Conservation (phyloP, 1,140 invertebrate genomes). For the Hylyphantes graminicola region DNA sequence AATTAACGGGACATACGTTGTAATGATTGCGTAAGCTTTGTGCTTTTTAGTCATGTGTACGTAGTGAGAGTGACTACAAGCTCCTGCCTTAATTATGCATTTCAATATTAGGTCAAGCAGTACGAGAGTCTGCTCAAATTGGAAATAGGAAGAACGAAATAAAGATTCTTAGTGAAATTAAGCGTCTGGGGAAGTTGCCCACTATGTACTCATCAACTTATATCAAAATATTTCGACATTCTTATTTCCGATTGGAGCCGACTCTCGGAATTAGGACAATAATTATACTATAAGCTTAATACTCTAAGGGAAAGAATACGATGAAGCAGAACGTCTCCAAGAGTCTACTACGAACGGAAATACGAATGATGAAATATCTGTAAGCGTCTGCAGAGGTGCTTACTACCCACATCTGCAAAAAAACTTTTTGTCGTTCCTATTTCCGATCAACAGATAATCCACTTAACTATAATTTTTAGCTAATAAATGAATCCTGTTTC, state of each 20-base stretch:
- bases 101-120: constrained; percentile 88
- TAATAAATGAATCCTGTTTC: not conserved
- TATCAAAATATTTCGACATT: constrained; percentile 72
- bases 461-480: not conserved
- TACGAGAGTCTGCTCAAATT: no score
- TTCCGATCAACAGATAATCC: no score
- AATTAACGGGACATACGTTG: no score
- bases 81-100: constrained; percentile 98
- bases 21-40: no score
- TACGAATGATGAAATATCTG: constrained; percentile 19
- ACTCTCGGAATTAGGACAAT: constrained; percentile 80
- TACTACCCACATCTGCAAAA: constrained; percentile 69
- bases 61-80: no score
- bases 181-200: constrained; percentile 60
- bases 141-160: no score
- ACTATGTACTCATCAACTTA: no score
- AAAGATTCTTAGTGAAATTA: constrained; percentile 70
- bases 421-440: constrained; percentile 37
- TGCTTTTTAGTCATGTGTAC: not conserved
- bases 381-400: no score
- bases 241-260: no score
- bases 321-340: not conserved
- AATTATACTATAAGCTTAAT: constrained; percentile 99
- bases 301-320: no score
- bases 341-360: no score